Evolutionary conservation across 1,140 invertebrate genomes (phyloP).

Genomic region (Gonioctena quinquepunctata): DNA sequence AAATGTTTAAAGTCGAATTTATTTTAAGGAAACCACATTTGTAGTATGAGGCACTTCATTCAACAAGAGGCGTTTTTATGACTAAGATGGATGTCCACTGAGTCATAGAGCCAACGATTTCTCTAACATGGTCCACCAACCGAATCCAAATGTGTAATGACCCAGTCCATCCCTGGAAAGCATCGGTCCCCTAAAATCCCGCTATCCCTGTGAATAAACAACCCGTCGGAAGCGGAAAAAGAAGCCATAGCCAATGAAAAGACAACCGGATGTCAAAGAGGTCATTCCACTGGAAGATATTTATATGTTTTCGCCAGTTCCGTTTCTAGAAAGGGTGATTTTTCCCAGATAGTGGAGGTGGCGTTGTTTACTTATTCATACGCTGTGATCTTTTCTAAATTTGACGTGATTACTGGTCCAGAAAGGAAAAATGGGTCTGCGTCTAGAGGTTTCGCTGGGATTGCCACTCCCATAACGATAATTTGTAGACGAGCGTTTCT

Average conservation of each 20-base stretch:
- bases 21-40: too few relatives aligned
- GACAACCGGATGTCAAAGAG: conserved; percentile 46
- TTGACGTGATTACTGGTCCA: conserved; percentile 12
- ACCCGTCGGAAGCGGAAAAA: conserved; percentile 44
- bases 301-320: conserved; percentile 44
- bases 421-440: conserved; percentile 12
- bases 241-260: conserved; percentile 38
- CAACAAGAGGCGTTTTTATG: too few relatives aligned
- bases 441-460: not conserved
- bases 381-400: conserved; percentile 13
- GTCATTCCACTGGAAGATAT: conserved; percentile 48
- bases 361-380: conserved; percentile 42
- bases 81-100: too few relatives aligned
- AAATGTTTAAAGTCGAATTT: too few relatives aligned
- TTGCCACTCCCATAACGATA: conserved; percentile 6
- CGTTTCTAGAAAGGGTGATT: conserved; percentile 35
- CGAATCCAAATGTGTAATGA: too few relatives aligned
- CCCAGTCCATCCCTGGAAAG: not conserved
- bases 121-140: too few relatives aligned
- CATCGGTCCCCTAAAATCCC: conserved; percentile 28
- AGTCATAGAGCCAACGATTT: too few relatives aligned
- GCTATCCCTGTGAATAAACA: conserved; percentile 38
- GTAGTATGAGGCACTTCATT: too few relatives aligned
- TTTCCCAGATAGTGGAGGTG: conserved; percentile 33
- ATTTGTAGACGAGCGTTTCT: not conserved